A percentile compares a stretch with the other conserved stretches of the same genome.
Evolutionary conservation across 2,888 invertebrate genomes (phyloP).

Genomic region (Scaptomyza parva): DNA sequence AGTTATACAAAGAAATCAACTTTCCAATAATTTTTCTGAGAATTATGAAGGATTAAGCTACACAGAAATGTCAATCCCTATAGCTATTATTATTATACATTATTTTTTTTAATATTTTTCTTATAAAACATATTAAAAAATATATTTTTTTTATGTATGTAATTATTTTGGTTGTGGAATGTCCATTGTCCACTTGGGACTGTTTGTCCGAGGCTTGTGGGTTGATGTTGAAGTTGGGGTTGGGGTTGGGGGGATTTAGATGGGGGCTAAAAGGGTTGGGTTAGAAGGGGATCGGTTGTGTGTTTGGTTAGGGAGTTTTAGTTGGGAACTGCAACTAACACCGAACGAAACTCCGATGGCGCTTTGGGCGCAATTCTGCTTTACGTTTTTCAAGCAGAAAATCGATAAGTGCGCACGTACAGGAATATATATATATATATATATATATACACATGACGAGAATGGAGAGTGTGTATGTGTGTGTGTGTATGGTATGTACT

Average conservation of each 20-base stretch:
- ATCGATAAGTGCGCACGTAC: slow-evolving; percentile 76
- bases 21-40: too few species aligned
- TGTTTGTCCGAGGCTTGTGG: not conserved
- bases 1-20: too few species aligned
- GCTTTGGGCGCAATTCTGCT: slow-evolving; percentile 70
- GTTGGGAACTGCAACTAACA: slow-evolving; percentile 24
- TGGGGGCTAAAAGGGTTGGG: not conserved
- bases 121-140: too few species aligned
- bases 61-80: not conserved
- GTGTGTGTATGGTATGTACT: slow-evolving; percentile 44
- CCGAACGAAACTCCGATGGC: slow-evolving; percentile 32
- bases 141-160: not conserved
- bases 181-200: too few species aligned
- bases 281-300: not conserved
- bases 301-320: slow-evolving; percentile 6
- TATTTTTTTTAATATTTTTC: not conserved
- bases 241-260: not conserved
- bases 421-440: slow-evolving; percentile 58
- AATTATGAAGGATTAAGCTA: too few species aligned
- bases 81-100: not conserved
- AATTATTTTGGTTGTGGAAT: not conserved
- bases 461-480: not conserved
- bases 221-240: not conserved
- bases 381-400: slow-evolving; percentile 70
- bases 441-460: slow-evolving; percentile 15